phyloP scores from a whole-genome alignment of 2,888 invertebrate genomes.

The Mimas tiliae region DNA sequence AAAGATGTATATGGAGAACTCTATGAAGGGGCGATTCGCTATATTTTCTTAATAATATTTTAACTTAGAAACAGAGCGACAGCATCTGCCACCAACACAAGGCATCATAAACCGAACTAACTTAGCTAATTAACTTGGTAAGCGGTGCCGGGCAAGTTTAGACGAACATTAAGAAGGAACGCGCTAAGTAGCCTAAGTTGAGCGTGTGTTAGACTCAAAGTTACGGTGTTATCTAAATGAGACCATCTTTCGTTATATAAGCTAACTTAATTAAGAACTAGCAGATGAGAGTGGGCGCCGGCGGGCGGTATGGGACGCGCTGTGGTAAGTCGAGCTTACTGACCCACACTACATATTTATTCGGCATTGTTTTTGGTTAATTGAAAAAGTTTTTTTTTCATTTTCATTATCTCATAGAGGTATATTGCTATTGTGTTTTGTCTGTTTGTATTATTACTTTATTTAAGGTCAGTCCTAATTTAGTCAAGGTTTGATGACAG shows the following conservation, averaged over 20 bases:
- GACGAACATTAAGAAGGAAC: slow-evolving; percentile 58
- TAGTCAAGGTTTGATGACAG: too few species aligned
- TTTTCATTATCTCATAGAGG: too few species aligned
- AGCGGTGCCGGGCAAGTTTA: slow-evolving; percentile 51
- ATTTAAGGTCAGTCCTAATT: too few species aligned
- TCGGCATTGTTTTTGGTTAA: too few species aligned
- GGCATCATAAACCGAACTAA: slow-evolving; percentile 56
- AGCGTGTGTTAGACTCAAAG: slow-evolving; percentile 72
- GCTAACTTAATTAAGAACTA: slow-evolving; percentile 86
- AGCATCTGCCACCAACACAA: slow-evolving; percentile 39
- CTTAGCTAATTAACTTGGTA: slow-evolving; percentile 64
- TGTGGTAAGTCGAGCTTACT: slow-evolving; percentile 54
- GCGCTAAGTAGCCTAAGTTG: slow-evolving; percentile 76
- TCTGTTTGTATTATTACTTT: too few species aligned
- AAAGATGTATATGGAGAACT: too few species aligned
- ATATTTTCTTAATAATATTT: not conserved
- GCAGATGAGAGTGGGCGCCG: slow-evolving; percentile 83
- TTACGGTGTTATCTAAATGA: slow-evolving; percentile 85
- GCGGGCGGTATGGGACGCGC: slow-evolving; percentile 60
- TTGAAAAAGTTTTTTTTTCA: too few species aligned
- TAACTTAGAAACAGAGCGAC: slow-evolving; percentile 21
- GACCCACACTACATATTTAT: not conserved
- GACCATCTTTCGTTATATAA: slow-evolving; percentile 86
- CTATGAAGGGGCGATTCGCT: too few species aligned
- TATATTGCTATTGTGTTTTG: too few species aligned